Conservation (phyloP, 2,888 invertebrate genomes). For the Nymphalis polychloros region DNA sequence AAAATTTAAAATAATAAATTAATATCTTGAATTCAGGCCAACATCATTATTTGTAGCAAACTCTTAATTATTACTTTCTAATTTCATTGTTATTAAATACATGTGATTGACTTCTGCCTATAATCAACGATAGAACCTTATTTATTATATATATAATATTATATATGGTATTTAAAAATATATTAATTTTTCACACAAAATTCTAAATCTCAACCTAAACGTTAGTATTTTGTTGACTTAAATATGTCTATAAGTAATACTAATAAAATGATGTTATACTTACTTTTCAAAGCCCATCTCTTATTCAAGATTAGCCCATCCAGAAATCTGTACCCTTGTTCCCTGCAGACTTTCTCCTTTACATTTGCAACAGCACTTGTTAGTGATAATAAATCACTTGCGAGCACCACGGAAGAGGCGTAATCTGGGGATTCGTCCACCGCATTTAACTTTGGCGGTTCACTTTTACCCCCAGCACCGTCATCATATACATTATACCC, state of each 20-base stretch:
- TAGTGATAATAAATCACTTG: slow-evolving; percentile 75
- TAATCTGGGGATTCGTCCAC: slow-evolving; percentile 75
- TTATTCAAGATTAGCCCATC: slow-evolving; percentile 75
- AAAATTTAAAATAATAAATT: too few relatives aligned
- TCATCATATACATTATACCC: slow-evolving; percentile 53
- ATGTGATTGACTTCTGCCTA: neutral
- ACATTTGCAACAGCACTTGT: slow-evolving; percentile 74
- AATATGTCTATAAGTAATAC: neutral
- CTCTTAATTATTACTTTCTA: too few relatives aligned
- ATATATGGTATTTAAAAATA: neutral
- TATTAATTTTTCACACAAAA: neutral
- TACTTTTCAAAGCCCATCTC: slow-evolving; percentile 82
- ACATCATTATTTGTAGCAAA: too few relatives aligned
- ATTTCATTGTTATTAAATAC: neutral
- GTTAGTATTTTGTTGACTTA: neutral
- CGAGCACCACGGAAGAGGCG: slow-evolving; percentile 73
- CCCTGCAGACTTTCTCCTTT: slow-evolving; percentile 70
- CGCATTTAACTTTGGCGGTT: slow-evolving; percentile 53
- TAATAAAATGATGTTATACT: slow-evolving; percentile 49
- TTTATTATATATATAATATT: neutral
- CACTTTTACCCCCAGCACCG: slow-evolving; percentile 39
- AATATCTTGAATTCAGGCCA: too few relatives aligned
- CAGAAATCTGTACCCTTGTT: slow-evolving; percentile 74
- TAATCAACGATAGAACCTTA: neutral
- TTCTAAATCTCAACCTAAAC: neutral